A percentile compares a stretch with the other conserved stretches of the same genome.
phyloP scores from a whole-genome alignment of 2,113 vertebrate genomes.

The Tringa solitaria region DNA sequence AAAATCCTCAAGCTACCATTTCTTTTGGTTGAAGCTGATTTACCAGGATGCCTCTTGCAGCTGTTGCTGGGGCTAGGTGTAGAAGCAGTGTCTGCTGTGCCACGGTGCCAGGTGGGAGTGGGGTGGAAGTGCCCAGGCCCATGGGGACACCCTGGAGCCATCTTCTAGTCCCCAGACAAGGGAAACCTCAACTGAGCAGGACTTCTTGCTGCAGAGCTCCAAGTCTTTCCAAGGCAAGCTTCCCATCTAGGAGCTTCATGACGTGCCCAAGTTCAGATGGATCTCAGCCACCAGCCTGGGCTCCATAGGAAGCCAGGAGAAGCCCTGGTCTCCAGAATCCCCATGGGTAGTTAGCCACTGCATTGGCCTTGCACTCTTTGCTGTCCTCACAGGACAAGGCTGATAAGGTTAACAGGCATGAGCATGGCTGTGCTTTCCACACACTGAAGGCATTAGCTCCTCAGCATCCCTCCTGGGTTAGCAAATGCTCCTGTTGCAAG shows the following conservation, averaged over 20 bases:
- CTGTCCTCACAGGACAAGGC: neutral
- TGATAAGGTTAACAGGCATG: neutral
- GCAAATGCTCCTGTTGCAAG: neutral
- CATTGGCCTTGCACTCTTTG: neutral
- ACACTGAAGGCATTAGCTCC: neutral
- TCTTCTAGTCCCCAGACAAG: neutral
- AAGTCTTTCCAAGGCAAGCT: neutral
- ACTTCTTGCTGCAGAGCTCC: neutral
- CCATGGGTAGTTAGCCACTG: too few species aligned
- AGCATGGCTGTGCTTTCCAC: neutral
- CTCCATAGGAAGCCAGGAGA: neutral
- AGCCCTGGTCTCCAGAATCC: neutral
- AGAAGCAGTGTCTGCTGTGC: neutral
- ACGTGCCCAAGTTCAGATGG: neutral
- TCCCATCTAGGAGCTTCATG: neutral
- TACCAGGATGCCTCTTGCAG: neutral
- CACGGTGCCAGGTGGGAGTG: accelerated
- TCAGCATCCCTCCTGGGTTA: neutral
- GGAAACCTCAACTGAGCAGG: neutral
- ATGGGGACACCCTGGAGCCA: neutral
- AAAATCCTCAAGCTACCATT: neutral
- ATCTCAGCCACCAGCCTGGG: neutral
- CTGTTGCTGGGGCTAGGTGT: accelerated
- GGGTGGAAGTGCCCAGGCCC: neutral
- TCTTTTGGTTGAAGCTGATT: neutral